Evolutionary conservation across 2,888 invertebrate species (phyloP), one percentile per base, ranked within the genome.

Genomic region (Pollenia griseotomentosa): DNA sequence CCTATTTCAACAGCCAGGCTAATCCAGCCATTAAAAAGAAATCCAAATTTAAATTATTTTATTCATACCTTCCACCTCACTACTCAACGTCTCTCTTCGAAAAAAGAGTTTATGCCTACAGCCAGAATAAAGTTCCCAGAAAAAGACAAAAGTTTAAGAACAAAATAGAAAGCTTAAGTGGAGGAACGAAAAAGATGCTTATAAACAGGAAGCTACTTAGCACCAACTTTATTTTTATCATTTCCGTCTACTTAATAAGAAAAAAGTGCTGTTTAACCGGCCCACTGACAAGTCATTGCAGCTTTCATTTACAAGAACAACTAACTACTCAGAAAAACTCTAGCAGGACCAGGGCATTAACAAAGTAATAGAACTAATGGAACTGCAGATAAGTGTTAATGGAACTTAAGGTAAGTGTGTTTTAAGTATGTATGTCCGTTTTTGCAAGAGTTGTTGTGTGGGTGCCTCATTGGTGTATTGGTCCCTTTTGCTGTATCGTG

Each of bases 201-300:
- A 73, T 77, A 77, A 81, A 85, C 59, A 70, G 59, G 70, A 80
- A 75, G 42, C 63, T 79, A 46, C 23, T 70, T 70, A 68, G 68
- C 53, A 70, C 48, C 75, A 65, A 68, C 63, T 81, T 77, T 71
- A 66, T 74, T 79, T 33, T 79, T 70, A 74, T 66, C 65, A 74
- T 63, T 68, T 79, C 55, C 79, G 23, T 53, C 48, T 59, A 65
- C 33, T 66, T 55, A 65, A 44, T 44, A 33, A 11, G 51, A 59
- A 40, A 33, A 33, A 71, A 74, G 46, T 68, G 46, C 65, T 77
- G 42, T 51, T 42, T 59, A 59, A 61, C 16, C 33, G 14, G 14
- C 42, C 33, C 16, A 71, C n/a, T 46, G 55, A 33, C 53, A 48
- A 12, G 42, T 44, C 44, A n/a, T 16, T 9, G 2, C 46, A 59